A percentile compares a stretch with the other conserved stretches of the same genome.
phyloP scores from a whole-genome alignment of 2,888 invertebrate genomes.

The Chrysolina oricalcia region DNA sequence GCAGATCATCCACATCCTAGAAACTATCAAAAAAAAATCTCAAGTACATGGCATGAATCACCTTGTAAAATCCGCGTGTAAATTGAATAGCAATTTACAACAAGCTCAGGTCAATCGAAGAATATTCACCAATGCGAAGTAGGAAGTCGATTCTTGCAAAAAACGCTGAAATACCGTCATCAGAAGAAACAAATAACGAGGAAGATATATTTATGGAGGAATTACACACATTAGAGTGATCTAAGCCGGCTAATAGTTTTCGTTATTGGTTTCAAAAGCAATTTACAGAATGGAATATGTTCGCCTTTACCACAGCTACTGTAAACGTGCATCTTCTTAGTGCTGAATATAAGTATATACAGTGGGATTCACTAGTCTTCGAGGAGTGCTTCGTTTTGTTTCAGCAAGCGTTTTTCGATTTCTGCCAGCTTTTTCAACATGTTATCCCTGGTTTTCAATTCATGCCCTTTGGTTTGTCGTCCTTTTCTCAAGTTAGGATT shows the following conservation, averaged over 20 bases:
- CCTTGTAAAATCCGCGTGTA: neutral
- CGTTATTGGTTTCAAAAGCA: neutral
- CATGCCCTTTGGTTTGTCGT: too few species aligned
- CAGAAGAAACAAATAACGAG: conserved; percentile 15
- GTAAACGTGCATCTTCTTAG: neutral
- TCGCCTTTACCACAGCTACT: neutral
- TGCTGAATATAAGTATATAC: neutral
- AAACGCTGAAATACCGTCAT: conserved; percentile 3
- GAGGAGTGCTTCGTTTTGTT: too few species aligned
- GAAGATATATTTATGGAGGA: conserved; percentile 11
- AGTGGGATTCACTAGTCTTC: too few species aligned
- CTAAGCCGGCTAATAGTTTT: conserved; percentile 14
- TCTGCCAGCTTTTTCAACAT: too few species aligned
- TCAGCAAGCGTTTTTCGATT: too few species aligned
- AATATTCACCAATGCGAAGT: conserved; percentile 2
- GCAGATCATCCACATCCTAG: neutral
- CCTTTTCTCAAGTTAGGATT: too few species aligned
- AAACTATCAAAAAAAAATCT: neutral
- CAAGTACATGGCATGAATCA: neutral
- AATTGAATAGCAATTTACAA: neutral
- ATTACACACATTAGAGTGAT: conserved; percentile 13
- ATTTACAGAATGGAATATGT: neutral
- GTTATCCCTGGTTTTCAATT: too few species aligned
- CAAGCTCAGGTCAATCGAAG: neutral
- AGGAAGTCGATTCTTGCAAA: neutral